Conservation (phyloP, 1,140 invertebrate genomes). For the Caerostris extrusa region DNA sequence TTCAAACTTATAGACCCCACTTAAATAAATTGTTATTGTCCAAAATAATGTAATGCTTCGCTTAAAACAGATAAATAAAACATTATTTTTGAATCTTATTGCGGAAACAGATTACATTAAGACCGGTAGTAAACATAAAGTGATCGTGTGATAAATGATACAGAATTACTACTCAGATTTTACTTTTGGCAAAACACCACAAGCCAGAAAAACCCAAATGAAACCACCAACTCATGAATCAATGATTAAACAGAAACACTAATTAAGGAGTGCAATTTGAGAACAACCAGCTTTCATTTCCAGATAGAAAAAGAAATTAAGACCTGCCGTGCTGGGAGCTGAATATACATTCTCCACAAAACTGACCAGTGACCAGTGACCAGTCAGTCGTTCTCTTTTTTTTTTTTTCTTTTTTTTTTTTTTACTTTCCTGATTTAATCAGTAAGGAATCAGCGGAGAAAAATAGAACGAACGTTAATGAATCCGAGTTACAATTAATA, state of each 20-base stretch:
- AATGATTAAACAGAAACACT: neutral
- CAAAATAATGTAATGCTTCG: no score
- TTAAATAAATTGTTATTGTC: no score
- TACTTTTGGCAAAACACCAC: no score
- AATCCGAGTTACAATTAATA: slow-evolving; percentile 57
- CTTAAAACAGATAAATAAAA: no score
- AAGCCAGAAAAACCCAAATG: no score
- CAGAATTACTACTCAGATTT: no score
- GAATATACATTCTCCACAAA: slow-evolving; percentile 8
- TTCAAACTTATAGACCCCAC: no score
- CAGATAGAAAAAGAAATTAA: neutral
- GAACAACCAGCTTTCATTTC: slow-evolving; percentile 43
- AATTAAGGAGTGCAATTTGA: slow-evolving; percentile 56
- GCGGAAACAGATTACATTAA: no score
- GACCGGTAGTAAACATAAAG: no score
- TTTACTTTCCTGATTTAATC: slow-evolving; percentile 4
- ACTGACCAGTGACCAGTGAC: neutral
- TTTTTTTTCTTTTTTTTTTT: neutral
- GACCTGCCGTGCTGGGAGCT: neutral
- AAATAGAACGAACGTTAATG: slow-evolving; percentile 56
- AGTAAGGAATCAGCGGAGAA: slow-evolving; percentile 12
- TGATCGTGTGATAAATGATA: no score
- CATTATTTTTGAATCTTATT: no score
- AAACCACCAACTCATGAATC: neutral
- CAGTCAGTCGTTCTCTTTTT: no score